Percentiles rank a stretch among this genome's conserved stretches.
phyloP scores from a whole-genome alignment of 2,888 invertebrate species.

The Drosophila fungiperda region DNA sequence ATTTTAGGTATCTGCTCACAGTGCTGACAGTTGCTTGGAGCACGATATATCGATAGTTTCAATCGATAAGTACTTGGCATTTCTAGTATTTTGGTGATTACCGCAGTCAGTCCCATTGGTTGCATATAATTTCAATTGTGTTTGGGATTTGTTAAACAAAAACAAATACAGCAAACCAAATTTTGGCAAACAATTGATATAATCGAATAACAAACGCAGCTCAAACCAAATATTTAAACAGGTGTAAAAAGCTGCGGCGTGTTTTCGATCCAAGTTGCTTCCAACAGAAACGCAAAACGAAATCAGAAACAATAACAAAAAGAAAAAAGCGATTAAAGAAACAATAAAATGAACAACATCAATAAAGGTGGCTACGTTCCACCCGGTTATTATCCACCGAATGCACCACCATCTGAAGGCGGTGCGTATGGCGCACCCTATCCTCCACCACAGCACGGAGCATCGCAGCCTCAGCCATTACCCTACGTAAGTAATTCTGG shows the following conservation, averaged over 20 bases:
- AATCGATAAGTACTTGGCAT: accelerated
- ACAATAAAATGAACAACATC: constrained; percentile 79
- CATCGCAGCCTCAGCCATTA: constrained; percentile 51
- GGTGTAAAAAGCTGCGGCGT: constrained; percentile 3
- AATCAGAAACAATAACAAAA: not conserved
- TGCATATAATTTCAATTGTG: not conserved
- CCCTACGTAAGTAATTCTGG: constrained; percentile 73
- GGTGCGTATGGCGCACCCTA: constrained; percentile 50
- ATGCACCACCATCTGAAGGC: constrained; percentile 69
- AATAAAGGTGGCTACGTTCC: constrained; percentile 83
- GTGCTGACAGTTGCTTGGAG: no score
- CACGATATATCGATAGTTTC: not conserved
- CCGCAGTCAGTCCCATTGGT: not conserved
- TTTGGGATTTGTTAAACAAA: not conserved
- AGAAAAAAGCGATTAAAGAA: constrained; percentile 13
- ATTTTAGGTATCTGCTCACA: not conserved
- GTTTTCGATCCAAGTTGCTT: constrained; percentile 8
- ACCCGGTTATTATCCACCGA: constrained; percentile 75
- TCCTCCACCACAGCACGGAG: constrained; percentile 12
- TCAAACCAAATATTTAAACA: not conserved
- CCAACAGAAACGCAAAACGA: constrained; percentile 30
- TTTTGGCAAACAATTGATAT: not conserved
- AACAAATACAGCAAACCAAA: not conserved
- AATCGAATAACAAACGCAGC: not conserved
- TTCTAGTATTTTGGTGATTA: not conserved